These are phyloP conservation scores for Nibea albiflora DNA, from an alignment of 2,113 vertebrate species.

Conservation along the genomic window DNA sequence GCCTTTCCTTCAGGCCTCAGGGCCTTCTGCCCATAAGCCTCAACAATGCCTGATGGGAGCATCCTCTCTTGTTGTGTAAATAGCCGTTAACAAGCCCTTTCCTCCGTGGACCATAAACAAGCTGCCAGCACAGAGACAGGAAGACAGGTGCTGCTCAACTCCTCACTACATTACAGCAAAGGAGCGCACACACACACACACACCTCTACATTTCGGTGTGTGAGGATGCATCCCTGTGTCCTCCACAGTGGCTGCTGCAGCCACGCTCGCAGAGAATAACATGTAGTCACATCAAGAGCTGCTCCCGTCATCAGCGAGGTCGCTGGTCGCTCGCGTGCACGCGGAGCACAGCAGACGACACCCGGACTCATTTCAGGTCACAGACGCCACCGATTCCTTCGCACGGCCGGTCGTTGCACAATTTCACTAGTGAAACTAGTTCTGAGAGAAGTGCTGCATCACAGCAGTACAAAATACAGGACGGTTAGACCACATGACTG, in stretches of 20 bases:
- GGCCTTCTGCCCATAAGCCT: conserved; percentile 17
- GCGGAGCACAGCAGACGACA: neutral
- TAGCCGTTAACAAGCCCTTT: conserved; percentile 45
- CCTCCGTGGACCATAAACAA: conserved; percentile 44
- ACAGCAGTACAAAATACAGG: no score
- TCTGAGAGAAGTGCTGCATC: no score
- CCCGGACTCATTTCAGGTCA: neutral
- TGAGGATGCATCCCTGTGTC: neutral
- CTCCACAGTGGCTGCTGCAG: neutral
- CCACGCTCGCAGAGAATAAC: neutral
- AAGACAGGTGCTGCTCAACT: conserved; percentile 11
- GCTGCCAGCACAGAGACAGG: conserved; percentile 13
- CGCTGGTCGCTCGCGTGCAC: neutral
- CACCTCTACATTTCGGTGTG: neutral
- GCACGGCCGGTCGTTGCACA: neutral
- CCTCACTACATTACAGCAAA: neutral
- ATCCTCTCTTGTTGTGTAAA: conserved; percentile 58
- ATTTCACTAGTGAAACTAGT: no score
- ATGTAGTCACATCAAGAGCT: neutral
- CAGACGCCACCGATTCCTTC: no score
- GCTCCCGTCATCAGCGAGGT: no score
- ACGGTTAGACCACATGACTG: no score
- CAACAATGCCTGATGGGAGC: conserved; percentile 17
- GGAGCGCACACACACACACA: neutral
- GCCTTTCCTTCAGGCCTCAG: conserved; percentile 10